These are phyloP conservation scores for Aythya baeri DNA, from an alignment of 2,113 vertebrate species.

Conservation along the genomic window DNA sequence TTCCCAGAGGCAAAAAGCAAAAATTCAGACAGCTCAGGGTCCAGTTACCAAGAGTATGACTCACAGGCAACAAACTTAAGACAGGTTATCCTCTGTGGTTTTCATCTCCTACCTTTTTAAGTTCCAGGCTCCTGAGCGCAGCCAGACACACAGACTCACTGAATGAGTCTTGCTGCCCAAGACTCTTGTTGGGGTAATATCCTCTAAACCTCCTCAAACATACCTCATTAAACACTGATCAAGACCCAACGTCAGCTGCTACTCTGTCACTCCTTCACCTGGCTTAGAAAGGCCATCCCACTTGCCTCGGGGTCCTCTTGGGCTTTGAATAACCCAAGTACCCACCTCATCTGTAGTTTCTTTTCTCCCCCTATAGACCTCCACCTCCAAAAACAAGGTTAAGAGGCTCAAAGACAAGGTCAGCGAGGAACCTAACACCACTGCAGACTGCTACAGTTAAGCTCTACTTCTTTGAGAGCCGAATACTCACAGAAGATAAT, in stretches of 20 bases:
- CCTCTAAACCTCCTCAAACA: not conserved
- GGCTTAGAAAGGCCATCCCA: not conserved
- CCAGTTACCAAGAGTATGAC: fast-evolving
- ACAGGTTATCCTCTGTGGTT: not conserved
- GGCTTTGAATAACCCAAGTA: not conserved
- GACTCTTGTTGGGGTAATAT: not conserved
- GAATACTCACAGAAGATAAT: not conserved
- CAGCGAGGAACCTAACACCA: not conserved
- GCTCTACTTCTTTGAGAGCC: not conserved
- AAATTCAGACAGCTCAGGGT: no score
- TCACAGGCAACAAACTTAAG: not conserved
- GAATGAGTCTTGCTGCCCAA: not conserved
- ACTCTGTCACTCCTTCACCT: not conserved
- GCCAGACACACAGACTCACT: not conserved
- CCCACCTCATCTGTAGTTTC: not conserved
- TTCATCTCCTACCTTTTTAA: not conserved
- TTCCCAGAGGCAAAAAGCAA: not conserved
- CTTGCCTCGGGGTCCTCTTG: not conserved
- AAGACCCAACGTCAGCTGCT: not conserved
- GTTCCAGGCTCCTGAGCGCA: not conserved
- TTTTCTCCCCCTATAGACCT: not conserved
- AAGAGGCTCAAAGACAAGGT: not conserved
- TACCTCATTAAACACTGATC: not conserved
- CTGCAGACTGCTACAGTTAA: not conserved
- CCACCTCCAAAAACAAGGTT: not conserved